These are phyloP conservation scores for Dorcus parallelipipedus DNA, from an alignment of 2,888 invertebrate species.

Conservation along the genomic window DNA sequence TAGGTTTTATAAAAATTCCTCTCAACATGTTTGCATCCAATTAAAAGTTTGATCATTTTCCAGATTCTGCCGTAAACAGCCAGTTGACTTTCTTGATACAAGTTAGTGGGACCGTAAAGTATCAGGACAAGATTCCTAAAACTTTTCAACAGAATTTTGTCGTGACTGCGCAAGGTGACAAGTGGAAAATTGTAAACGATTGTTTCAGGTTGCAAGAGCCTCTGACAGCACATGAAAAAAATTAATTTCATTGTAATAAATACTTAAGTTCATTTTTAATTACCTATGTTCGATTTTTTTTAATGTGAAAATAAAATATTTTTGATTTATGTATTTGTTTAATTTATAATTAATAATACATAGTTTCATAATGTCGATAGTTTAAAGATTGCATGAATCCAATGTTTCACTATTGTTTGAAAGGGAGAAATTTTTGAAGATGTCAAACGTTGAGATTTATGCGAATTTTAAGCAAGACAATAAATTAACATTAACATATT, in stretches of 20 bases:
- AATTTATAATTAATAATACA: too few species aligned
- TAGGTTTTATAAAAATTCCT: conserved; percentile 46
- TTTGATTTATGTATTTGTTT: too few species aligned
- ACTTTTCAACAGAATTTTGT: conserved; percentile 84
- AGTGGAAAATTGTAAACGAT: conserved; percentile 93
- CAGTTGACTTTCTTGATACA: conserved; percentile 81
- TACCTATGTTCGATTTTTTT: too few species aligned
- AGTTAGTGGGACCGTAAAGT: conserved; percentile 78
- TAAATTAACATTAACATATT: too few species aligned
- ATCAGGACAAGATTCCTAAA: conserved; percentile 58
- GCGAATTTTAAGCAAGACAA: too few species aligned
- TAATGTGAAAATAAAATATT: too few species aligned
- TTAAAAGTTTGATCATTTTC: conserved; percentile 26
- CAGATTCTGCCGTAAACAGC: conserved; percentile 70
- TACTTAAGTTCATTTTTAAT: too few species aligned
- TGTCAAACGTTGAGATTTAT: too few species aligned
- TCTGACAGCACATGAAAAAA: conserved; percentile 27
- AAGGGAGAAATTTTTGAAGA: too few species aligned
- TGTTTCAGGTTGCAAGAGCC: conserved; percentile 75
- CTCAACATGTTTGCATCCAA: background rate
- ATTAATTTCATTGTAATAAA: conserved; percentile 1
- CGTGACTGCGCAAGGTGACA: conserved; percentile 81
- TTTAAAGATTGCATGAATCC: too few species aligned
- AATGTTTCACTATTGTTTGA: too few species aligned
- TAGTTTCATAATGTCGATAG: too few species aligned